phyloP scores from a whole-genome alignment of 2,797 vertebrate species.

The Molossus molossus region DNA sequence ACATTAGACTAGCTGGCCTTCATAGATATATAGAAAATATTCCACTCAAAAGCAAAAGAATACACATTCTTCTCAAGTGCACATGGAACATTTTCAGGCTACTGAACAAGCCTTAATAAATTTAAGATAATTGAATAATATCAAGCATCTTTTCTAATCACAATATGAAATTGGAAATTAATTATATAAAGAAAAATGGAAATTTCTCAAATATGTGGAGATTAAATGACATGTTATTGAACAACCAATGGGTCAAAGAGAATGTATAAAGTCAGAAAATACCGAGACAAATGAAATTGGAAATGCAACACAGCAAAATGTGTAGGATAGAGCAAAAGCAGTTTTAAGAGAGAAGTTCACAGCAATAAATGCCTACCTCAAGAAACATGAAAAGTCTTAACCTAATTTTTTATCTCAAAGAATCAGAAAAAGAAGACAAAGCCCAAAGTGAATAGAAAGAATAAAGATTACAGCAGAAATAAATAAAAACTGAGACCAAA shows the following conservation, averaged over 20 bases:
- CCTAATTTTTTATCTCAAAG: background rate
- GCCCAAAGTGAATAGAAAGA: background rate
- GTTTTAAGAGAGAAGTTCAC: background rate
- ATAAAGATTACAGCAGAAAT: conserved; percentile 1
- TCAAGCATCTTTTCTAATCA: background rate
- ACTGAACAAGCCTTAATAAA: conserved; percentile 16
- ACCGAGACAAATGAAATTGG: background rate
- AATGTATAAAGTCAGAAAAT: background rate
- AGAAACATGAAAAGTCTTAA: background rate
- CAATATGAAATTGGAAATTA: conserved; percentile 3
- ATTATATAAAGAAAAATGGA: background rate
- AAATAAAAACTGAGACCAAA: conserved; percentile 24
- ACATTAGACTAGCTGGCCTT: background rate
- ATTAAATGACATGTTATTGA: background rate
- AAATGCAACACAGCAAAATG: background rate
- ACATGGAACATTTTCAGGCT: background rate
- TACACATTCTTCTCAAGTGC: background rate
- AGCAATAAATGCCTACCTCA: conserved; percentile 14
- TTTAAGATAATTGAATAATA: background rate
- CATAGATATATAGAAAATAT: background rate
- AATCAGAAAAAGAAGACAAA: conserved; percentile 6
- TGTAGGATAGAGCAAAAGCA: conserved; percentile 19
- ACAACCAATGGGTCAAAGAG: background rate
- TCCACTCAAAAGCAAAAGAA: background rate
- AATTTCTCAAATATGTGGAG: background rate